Evolutionary conservation across 2,113 vertebrate species (phyloP), one percentile per base, ranked within the genome.

Genomic region (Tautogolabrus adspersus): DNA sequence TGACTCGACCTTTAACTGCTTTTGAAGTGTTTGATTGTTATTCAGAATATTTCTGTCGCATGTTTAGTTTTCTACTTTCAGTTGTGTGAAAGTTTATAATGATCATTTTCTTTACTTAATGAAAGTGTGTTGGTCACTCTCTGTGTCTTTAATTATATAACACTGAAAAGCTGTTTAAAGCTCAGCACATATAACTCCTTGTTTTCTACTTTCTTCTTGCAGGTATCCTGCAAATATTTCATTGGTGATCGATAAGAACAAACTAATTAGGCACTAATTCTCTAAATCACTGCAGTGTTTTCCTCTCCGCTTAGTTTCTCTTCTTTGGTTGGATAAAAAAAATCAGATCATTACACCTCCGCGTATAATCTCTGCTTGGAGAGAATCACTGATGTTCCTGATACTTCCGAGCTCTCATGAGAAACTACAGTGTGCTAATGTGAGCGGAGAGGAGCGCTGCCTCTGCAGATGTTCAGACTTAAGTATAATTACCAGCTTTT

Each of bases 391-490:
- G 58, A 37, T 54, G 10, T 10, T 30, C 69, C 47, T 40, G 72
- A 68, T 52, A 47, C 52, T 75, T 38, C 10, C 8, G n/a, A 68
- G 73, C 38, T 26, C 72, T 54, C 58, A n/a, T 59, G 42, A 75
- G 21, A 37, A 65, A 42, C 37, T 16, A 1, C 16, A 66, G 73
- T 18, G 42, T 38, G 47, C 13, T 59, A 57, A 67, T 55, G 47
- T 52, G 52, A 62, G 75, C 8, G 61, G 30, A 69, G 59, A 78
- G 10, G 55, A 66, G 61, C 3, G 11, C 74, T 58, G 59, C 79
- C 56, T 80, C 62, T 79, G 77, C 84, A 91, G 79, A 87, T 83
- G 71, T 77, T 84, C 65, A 30, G 58, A 73, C 74, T 69, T 58
- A 56, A 74, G 56, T 46, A 67, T 72, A 75, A 75, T 69, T 65